Base-by-base conservation (phyloP, 1,140 invertebrate species). In the Zaprionus nigranus region DNA sequence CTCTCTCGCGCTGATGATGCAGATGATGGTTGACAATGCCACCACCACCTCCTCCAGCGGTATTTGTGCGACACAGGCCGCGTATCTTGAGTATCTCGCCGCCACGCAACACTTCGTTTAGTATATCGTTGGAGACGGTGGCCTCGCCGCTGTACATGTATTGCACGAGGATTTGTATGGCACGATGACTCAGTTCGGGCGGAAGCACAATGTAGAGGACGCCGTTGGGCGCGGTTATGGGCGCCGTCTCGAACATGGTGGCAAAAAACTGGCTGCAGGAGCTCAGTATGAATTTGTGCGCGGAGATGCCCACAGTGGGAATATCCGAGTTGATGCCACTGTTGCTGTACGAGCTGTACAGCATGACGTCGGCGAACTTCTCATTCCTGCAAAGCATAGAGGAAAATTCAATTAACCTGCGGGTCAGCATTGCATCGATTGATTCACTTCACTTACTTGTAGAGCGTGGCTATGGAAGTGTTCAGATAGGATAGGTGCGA, bases 61-160 rank as follows among this genome's bases (percentile, higher is more conserved):
- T 93, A 70, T 94, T 93, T 79, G 95, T 94, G 80, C 95, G 90
- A 94, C 96, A 97, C 5, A 97, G 91, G 11, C 96, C 96, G 46
- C 96, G 94, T 11, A 97, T 96, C 82, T 96, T 95, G 0, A 97
- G 85, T 6, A 97, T 95, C 84, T 97, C 96, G 0, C 96, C 96
- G 0, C 96, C 96, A 90, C 96, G 95, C 46, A 97, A 82, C 2
- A 97, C 96, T 63, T 95, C 95, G 79, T 96, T 96, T 53, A 97
- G 88, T 28, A 97, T 96, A 86, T 97, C 96, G 92, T 97, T 97
- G 64, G 96, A 96, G 7, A 97, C 96, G 20, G 96, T 97, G 28
- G 96, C 96, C 93, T 97, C 96, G 3, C 96, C 96, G 92, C 94
- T 96, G 93, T 97, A 97, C 96, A 97, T 97, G 87, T 97, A 97